Base-by-base conservation (phyloP, 2,888 invertebrate genomes). In the Globia sparganii region DNA sequence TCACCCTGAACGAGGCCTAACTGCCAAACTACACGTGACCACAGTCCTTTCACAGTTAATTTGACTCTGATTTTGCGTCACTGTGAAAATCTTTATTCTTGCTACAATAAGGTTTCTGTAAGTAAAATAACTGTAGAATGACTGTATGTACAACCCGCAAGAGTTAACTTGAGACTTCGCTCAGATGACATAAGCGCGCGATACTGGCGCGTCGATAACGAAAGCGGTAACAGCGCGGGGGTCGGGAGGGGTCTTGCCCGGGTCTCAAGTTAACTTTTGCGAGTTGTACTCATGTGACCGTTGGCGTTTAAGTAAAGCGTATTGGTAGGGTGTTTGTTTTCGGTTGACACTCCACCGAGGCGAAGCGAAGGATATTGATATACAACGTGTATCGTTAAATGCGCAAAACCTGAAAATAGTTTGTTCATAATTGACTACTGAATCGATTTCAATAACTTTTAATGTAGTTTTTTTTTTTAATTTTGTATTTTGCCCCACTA, bases 1-100 rank as follows among this genome's bases (percentile, higher is more conserved):
- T 34, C 67, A 58, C 67, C 56, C 67, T 34, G 25, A 34, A 58
- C 58, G 58, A 67, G 58, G 18, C 34, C 65, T 28, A 28, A 40
- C n/a, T 18, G 64, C 65, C 25, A 34, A 58, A 11, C 58, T 67
- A 58, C 3, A 34, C 3, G 34, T 18, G 18, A 56, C 18, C 34
- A 13, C 25, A 70, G 25, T n/a, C 31, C 18, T n/a, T 43, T 25
- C 6, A 46, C 46, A 62, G 28, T 62, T 62, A 31, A 1, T 31
- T 31, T 62, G 43, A 5, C 31, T 70, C 31, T 68, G n/a, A 11
- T 34, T 25, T 25, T 34, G 4, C 11, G 2, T 61, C 11, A 34
- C 25, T 34, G 34, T 11, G 25, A 11, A 61, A 25, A 25, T 61
- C 34, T 61, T 61, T 25, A 61, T 61, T 13, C 25, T 61, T 5